A percentile compares a stretch with the other conserved stretches of the same genome.
phyloP scores from a whole-genome alignment of 2,113 vertebrate species.

The Brienomyrus longianalis region DNA sequence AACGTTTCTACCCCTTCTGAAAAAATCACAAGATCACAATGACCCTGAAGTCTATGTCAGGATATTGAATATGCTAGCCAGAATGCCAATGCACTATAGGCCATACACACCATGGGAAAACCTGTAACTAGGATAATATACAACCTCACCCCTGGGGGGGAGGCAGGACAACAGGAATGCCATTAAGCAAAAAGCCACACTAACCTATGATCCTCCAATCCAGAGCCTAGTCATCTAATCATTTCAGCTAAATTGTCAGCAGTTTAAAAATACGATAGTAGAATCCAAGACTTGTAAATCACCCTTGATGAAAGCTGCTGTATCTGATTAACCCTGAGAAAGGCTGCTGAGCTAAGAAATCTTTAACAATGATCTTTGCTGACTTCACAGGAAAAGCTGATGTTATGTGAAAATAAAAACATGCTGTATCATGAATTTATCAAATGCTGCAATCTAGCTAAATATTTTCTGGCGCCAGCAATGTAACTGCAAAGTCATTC shows the following conservation, averaged over 20 bases:
- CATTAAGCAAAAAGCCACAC: not conserved
- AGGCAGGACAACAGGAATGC: not conserved
- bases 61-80: not conserved
- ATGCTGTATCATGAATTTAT: not conserved
- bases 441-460: not conserved
- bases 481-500: not conserved
- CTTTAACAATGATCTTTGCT: slow-evolving; percentile 7
- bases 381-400: slow-evolving; percentile 8
- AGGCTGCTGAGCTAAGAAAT: not conserved
- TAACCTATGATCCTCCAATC: not conserved
- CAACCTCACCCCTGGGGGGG: not conserved
- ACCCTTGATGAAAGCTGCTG: not conserved
- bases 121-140: not conserved
- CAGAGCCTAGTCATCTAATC: not conserved
- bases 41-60: not conserved
- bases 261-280: not conserved
- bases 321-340: not conserved
- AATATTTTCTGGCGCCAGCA: not conserved
- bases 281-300: not conserved
- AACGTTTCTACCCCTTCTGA: not conserved
- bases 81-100: not conserved
- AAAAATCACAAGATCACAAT: not conserved
- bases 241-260: not conserved
- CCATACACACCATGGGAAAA: not conserved
- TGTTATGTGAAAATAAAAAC: not conserved